phyloP scores from a whole-genome alignment of 2,113 vertebrate species.

The Dryoscopus gambensis region DNA sequence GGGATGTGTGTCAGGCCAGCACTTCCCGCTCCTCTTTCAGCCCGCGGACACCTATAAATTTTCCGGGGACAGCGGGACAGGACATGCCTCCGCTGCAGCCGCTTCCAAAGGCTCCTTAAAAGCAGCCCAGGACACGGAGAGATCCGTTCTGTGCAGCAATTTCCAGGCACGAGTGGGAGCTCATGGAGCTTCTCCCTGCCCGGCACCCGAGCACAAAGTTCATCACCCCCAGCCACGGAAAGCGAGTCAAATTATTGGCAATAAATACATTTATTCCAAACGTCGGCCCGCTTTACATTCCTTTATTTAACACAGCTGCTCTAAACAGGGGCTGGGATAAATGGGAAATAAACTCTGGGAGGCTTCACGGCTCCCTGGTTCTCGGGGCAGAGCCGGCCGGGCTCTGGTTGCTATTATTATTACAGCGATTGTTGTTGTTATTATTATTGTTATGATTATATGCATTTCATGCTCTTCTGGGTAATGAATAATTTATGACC shows the following conservation, averaged over 20 bases:
- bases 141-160: background rate
- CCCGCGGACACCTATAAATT: background rate
- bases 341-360: background rate
- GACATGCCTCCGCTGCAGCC: background rate
- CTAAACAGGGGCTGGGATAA: background rate
- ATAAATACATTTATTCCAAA: background rate
- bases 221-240: background rate
- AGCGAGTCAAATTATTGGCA: background rate
- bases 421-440: background rate
- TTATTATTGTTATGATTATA: conserved; percentile 57
- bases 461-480: conserved; percentile 23
- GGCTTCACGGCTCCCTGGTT: background rate
- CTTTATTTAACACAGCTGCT: background rate
- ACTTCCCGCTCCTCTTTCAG: conserved; percentile 25
- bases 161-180: background rate
- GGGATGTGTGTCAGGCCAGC: background rate
- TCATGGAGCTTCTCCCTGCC: background rate
- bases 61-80: background rate
- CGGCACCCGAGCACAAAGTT: background rate
- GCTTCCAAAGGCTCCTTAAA: background rate
- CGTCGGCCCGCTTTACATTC: background rate
- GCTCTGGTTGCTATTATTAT: background rate
- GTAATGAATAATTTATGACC: conserved; percentile 60
- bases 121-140: background rate
- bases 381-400: background rate